These are phyloP conservation scores for Enteromius thamalakanensis DNA, from an alignment of 2,797 vertebrate species.

Conservation along the genomic window DNA sequence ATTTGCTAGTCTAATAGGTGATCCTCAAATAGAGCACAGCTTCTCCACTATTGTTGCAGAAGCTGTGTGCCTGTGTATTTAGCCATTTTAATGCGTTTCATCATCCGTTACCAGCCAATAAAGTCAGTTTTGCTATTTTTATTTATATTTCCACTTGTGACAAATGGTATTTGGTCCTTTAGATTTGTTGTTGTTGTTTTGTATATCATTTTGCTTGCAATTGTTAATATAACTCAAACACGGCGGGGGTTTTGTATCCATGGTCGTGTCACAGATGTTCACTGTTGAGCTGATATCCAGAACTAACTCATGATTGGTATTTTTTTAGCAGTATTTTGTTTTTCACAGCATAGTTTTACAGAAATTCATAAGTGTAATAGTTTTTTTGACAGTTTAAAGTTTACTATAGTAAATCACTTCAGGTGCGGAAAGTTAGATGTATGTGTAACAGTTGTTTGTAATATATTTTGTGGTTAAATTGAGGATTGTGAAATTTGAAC, in stretches of 20 bases:
- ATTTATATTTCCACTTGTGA: background rate
- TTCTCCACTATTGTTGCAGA: constrained; percentile 20
- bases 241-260: background rate
- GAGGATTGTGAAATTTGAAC: too few relatives aligned
- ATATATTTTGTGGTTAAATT: too few relatives aligned
- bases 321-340: too few relatives aligned
- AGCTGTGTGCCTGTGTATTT: constrained; percentile 48
- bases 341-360: too few relatives aligned
- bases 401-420: too few relatives aligned
- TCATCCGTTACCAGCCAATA: background rate
- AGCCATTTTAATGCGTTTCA: constrained; percentile 37
- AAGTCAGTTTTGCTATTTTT: background rate
- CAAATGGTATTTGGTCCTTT: background rate
- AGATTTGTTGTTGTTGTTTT: background rate
- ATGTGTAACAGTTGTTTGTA: too few relatives aligned
- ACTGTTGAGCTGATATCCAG: background rate
- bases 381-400: too few relatives aligned
- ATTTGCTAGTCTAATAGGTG: constrained; percentile 45
- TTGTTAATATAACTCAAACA: background rate
- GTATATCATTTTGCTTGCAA: background rate
- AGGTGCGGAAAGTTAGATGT: too few relatives aligned
- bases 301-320: background rate
- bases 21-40: constrained; percentile 20
- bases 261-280: background rate
- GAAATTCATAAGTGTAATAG: too few relatives aligned